These are phyloP conservation scores for Pteruthius melanotis DNA, from an alignment of 2,113 vertebrate genomes.

Conservation along the genomic window DNA sequence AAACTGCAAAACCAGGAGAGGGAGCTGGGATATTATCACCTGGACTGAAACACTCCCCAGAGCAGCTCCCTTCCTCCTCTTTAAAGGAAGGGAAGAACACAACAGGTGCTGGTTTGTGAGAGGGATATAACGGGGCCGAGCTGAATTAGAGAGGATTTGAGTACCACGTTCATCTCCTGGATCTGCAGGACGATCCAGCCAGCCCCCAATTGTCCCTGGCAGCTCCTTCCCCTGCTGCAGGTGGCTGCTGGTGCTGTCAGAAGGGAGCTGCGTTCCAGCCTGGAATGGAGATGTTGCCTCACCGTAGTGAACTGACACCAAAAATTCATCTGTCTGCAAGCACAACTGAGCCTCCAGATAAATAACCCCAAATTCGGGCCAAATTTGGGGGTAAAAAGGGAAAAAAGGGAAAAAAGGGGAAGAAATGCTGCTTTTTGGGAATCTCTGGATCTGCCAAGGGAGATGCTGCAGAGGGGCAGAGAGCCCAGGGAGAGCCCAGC, in stretches of 20 bases:
- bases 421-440: background rate
- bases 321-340: background rate
- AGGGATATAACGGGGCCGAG: background rate
- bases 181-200: background rate
- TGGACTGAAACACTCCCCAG: background rate
- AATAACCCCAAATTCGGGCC: background rate
- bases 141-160: background rate
- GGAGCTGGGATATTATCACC: background rate
- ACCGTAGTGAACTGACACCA: background rate
- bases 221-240: background rate
- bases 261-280: background rate
- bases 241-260: background rate
- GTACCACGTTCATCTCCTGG: background rate
- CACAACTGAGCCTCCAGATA: background rate
- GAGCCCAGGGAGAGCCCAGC: no score
- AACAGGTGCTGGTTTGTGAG: background rate
- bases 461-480: background rate
- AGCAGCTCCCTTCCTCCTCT: background rate
- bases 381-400: background rate
- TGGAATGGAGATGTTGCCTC: background rate
- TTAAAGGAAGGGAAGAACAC: background rate
- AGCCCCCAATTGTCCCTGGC: background rate
- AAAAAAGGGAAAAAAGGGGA: rapidly evolving
- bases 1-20: background rate
- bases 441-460: rapidly evolving